Evolutionary conservation across 2,797 vertebrate genomes (phyloP), one percentile per base, ranked within the genome.

Genomic region (Falco rusticolus): DNA sequence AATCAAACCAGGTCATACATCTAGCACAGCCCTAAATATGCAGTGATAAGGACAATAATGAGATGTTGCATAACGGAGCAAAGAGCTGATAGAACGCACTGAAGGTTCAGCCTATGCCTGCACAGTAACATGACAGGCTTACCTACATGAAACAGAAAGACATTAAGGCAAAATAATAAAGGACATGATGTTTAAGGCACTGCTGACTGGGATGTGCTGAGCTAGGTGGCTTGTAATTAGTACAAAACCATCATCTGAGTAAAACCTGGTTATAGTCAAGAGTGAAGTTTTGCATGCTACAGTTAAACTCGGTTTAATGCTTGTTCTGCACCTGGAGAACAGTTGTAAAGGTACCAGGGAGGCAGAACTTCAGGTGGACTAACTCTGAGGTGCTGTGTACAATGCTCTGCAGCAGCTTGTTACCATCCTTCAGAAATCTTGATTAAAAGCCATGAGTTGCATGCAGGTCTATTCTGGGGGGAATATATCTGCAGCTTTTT

Each of bases 261-360:
- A 43, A 26, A 5, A 66, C 6, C 6, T 59, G 37, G 16, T 21
- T 33, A 2, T 10, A 26, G 33, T 2, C 5, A 7, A 16, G 0
- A 7, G 29, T 56, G 54, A 9, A 4, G 6, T 5, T 61, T 3
- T 34, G 34, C 4, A 6, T 4, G 0, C 25, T 9, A 45, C 1
- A 2, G 31, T 39, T n/a, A 20, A 43, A 20, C 13, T 20, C 10
- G 0, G 10, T 3, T 79, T 37, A 14, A 31, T 11, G 18, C 0
- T 28, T 2, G 15, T 5, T 47, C 45, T 75, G n/a, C 6, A 6
- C 34, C 20, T 14, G 39, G 6, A 39, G 16, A 51, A 16, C 6
- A 4, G 24, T 26, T 16, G 33, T 3, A 19, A 17, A 28, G 29
- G 25, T 5, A 1, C 17, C 11, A 41, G 41, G 43, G 26, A 14